Base-by-base conservation (phyloP, 2,888 invertebrate species). In the Lapara coniferarum region DNA sequence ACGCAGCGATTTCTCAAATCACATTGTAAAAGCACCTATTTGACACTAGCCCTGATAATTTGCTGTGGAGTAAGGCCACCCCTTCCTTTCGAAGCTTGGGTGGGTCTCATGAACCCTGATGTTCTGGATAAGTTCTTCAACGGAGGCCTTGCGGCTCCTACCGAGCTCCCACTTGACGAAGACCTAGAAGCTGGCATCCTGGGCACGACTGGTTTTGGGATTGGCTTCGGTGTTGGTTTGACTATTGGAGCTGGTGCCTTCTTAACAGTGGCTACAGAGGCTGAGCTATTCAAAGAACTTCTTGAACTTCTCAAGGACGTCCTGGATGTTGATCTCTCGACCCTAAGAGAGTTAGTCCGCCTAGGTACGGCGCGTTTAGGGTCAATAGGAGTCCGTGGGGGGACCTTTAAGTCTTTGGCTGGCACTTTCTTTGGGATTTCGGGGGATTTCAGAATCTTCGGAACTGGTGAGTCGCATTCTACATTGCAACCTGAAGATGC, bases 21-120 rank as follows among this genome's bases (percentile, higher is more conserved):
- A 10, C 46, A 63, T 19, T n/a, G 37, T 53, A 52, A 1, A 53
- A 63, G 53, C 68, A 68, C 68, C 68, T 87, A 91, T 73, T 92
- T 92, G 52, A 89, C 82, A 78, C 84, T 88, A 70, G 91, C 82
- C 74, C 87, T 85, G 16, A 90, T 75, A 16, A 83, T 82, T 71
- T 86, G 86, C 67, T 87, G 88, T 2, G 88, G 72, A 0, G 86
- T 85, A 2, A 87, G 76, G 19, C 86, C 87, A 2, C 90, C 91
- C 69, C 97, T 97, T 67, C 97, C 97, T 49, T 96, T 95, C 75
- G 97, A 98, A 12, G 98, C 96, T 44, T 97, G 96, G 0, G 98
- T 98, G 0, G 98, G 98, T 80, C 97, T 95, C 98, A 98, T 98
- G 84, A 98, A 98, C 72, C 96, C 95, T 71, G 95, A 93, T 0